phyloP scores from a whole-genome alignment of 2,113 vertebrate species.

The Euleptes europaea region DNA sequence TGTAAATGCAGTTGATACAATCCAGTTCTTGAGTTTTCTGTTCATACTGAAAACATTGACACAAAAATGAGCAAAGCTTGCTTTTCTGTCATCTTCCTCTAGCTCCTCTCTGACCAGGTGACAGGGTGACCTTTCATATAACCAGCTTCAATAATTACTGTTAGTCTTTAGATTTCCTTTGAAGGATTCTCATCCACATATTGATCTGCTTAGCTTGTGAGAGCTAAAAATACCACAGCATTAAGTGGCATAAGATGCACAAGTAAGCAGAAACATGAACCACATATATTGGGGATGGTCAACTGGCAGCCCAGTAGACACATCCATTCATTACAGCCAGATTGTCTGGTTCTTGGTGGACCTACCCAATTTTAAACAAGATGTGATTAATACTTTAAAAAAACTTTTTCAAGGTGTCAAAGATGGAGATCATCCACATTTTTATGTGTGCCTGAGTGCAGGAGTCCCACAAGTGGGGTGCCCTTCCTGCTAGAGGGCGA shows the following conservation, averaged over 20 bases:
- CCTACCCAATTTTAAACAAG: too few relatives aligned
- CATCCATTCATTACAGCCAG: background rate
- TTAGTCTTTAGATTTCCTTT: background rate
- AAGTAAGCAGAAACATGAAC: constrained; percentile 15
- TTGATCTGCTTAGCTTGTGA: constrained; percentile 8
- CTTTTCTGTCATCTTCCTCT: background rate
- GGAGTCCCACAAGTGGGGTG: background rate
- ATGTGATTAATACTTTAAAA: background rate
- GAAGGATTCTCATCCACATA: background rate
- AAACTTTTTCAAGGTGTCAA: background rate
- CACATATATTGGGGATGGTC: background rate
- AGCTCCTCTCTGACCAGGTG: background rate
- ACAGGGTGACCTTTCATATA: constrained; percentile 8
- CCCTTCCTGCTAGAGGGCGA: background rate
- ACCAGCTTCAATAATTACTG: background rate
- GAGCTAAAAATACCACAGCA: constrained; percentile 7
- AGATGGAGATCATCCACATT: background rate
- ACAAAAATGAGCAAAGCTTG: background rate
- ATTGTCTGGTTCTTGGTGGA: too few relatives aligned
- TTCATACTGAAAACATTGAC: background rate
- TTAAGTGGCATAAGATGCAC: background rate
- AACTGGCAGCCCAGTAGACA: background rate
- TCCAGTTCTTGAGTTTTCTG: too few relatives aligned
- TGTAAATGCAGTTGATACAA: background rate
- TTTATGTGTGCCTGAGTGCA: background rate